Evolutionary conservation across 2,888 invertebrate species (phyloP).

Genomic region (Metalampra italica): DNA sequence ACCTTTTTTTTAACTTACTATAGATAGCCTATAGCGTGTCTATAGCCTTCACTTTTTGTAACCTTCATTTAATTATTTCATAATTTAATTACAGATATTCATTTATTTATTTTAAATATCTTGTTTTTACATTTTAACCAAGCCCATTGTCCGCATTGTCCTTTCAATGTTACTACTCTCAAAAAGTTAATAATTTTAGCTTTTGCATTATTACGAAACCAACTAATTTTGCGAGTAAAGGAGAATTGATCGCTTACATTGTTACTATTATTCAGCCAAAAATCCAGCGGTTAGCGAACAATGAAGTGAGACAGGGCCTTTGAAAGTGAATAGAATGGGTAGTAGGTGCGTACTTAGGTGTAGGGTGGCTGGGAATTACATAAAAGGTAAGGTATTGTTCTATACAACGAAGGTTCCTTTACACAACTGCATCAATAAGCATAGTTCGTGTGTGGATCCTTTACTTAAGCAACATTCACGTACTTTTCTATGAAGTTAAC

Average conservation of each 20-base stretch:
- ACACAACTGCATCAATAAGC: neutral
- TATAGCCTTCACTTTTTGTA: too few species aligned
- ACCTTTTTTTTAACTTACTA: too few species aligned
- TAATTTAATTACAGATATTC: too few species aligned
- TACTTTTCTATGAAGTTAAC: too few species aligned
- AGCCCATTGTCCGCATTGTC: too few species aligned
- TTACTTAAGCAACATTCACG: too few species aligned
- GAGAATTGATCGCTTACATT: constrained; percentile 17
- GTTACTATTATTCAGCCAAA: constrained; percentile 22
- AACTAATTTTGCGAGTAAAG: neutral
- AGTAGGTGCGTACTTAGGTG: constrained; percentile 11
- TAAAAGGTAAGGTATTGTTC: constrained; percentile 35
- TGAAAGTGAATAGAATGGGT: constrained; percentile 30
- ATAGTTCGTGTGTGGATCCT: neutral
- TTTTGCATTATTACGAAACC: neutral
- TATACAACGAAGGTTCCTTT: constrained; percentile 17
- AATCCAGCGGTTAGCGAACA: constrained; percentile 36
- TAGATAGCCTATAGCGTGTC: too few species aligned
- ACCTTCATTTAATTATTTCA: too few species aligned
- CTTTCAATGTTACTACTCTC: too few species aligned
- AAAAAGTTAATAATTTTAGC: too few species aligned
- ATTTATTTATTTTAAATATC: too few species aligned
- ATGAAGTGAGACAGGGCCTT: constrained; percentile 24
- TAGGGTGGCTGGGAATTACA: constrained; percentile 30
- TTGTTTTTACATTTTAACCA: too few species aligned